Evolutionary conservation across 2,797 vertebrate genomes (phyloP).

Genomic region (Sebastes iracundus): DNA sequence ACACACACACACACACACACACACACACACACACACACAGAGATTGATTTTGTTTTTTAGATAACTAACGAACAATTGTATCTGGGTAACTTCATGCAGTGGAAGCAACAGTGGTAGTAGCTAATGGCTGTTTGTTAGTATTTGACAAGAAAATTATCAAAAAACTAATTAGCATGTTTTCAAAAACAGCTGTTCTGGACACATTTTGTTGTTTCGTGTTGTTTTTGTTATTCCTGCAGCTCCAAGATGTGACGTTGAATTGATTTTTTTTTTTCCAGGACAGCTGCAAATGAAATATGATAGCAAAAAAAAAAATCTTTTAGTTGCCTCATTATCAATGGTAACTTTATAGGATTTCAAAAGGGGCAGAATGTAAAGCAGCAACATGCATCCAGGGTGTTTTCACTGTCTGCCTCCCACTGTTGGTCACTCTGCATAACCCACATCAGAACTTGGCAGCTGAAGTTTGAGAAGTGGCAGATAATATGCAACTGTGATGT

Average conservation of each 20-base stretch:
- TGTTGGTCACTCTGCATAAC: background rate
- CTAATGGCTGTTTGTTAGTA: background rate
- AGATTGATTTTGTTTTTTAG: background rate
- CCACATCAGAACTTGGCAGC: conserved; percentile 28
- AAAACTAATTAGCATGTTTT: background rate
- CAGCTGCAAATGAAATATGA: background rate
- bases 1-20: background rate
- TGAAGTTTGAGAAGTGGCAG: conserved; percentile 7
- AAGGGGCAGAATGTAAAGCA: background rate
- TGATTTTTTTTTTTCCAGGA: background rate
- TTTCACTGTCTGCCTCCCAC: background rate
- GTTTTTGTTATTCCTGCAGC: background rate
- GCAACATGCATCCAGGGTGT: background rate
- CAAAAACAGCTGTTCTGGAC: background rate
- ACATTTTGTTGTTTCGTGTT: background rate
- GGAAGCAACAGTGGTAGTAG: background rate
- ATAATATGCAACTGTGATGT: conserved; percentile 20
- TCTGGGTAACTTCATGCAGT: background rate
- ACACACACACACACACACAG: background rate
- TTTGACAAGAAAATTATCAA: background rate
- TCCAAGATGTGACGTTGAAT: background rate
- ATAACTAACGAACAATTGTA: background rate
- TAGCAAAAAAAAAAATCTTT: background rate
- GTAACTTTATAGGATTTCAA: background rate
- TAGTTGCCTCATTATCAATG: background rate